phyloP scores from a whole-genome alignment of 2,113 vertebrate genomes.

The Hipposideros armiger region DNA sequence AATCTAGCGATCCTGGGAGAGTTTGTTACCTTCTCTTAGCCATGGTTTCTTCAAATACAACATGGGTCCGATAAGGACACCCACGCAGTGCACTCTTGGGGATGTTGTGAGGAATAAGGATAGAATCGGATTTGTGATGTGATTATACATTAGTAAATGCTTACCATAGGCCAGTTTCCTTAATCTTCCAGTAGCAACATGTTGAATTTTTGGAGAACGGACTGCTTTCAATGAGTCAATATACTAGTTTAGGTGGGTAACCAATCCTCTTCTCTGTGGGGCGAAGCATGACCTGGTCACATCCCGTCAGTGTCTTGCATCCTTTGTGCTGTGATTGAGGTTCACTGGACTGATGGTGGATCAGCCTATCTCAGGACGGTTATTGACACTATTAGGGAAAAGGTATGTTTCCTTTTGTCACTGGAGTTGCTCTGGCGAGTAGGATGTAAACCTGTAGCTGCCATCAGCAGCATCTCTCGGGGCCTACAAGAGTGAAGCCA shows the following conservation, averaged over 20 bases:
- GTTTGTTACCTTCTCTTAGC: neutral
- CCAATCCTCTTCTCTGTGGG: neutral
- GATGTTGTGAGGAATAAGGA: neutral
- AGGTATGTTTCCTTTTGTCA: neutral
- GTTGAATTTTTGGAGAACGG: neutral
- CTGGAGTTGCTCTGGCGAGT: neutral
- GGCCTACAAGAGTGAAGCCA: neutral
- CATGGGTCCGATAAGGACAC: neutral
- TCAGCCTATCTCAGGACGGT: neutral
- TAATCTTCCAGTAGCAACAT: neutral
- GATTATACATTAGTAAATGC: neutral
- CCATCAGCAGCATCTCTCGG: fast-evolving
- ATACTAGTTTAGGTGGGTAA: neutral
- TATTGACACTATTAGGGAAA: neutral
- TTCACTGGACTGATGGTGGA: neutral
- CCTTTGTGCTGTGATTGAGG: neutral
- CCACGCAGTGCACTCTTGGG: neutral
- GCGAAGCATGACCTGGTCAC: neutral
- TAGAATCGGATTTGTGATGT: neutral
- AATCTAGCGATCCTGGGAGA: neutral
- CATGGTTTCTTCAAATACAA: neutral
- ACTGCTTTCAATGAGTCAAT: neutral
- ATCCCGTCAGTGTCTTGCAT: neutral
- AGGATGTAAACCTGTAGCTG: neutral
- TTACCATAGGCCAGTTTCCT: neutral